These are phyloP conservation scores for Psix sp. DNA, from an alignment of 1,140 invertebrate genomes.

Conservation along the genomic window DNA sequence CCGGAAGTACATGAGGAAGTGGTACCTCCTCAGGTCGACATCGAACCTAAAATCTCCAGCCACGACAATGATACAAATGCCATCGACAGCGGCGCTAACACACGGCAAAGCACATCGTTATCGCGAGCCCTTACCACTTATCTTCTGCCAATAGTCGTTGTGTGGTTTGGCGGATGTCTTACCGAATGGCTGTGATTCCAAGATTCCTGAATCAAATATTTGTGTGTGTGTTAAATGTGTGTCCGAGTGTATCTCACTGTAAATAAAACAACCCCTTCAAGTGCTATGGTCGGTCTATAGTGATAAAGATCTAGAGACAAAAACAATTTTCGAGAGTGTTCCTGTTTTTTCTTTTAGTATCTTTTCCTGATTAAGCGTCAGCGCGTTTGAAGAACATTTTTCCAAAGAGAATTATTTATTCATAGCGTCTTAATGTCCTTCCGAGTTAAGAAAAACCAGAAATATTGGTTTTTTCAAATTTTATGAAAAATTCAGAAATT, in stretches of 20 bases:
- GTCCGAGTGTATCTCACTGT: slow-evolving; percentile 58
- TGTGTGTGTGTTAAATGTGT: slow-evolving; percentile 22
- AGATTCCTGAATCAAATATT: slow-evolving; percentile 51
- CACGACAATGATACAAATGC: slow-evolving; percentile 59
- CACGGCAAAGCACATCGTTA: slow-evolving; percentile 80
- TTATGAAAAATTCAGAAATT: no score
- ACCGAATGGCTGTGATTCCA: slow-evolving; percentile 86
- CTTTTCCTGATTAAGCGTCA: no score
- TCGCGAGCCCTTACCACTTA: slow-evolving; percentile 84
- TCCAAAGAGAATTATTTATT: no score
- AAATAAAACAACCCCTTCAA: slow-evolving; percentile 64
- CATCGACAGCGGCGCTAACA: slow-evolving; percentile 68
- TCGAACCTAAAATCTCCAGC: slow-evolving; percentile 65
- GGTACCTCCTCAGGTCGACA: slow-evolving; percentile 64
- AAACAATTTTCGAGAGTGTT: background rate
- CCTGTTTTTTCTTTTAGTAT: no score
- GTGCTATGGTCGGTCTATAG: slow-evolving; percentile 25
- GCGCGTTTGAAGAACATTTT: no score
- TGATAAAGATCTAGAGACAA: slow-evolving; percentile 1
- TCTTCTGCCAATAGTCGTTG: slow-evolving; percentile 86
- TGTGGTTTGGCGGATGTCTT: slow-evolving; percentile 89
- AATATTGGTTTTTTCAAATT: no score
- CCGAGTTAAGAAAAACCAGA: no score
- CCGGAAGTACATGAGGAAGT: slow-evolving; percentile 50
- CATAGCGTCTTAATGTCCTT: no score